These are phyloP conservation scores for Oreochromis tanganicae DNA, from an alignment of 2,113 vertebrate genomes.

Conservation along the genomic window DNA sequence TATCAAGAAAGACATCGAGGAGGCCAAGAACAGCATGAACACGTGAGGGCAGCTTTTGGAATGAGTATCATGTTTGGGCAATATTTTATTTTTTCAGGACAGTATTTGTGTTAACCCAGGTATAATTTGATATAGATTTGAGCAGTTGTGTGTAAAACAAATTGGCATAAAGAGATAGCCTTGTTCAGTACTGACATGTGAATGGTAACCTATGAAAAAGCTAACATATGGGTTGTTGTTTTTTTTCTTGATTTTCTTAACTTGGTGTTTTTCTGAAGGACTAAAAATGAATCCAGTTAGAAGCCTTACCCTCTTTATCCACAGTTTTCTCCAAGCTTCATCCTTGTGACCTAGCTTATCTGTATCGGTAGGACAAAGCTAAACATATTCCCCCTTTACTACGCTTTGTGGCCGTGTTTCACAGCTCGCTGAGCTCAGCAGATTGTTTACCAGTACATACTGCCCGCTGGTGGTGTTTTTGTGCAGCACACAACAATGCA, in stretches of 20 bases:
- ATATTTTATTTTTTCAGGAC: neutral
- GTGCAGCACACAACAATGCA: neutral
- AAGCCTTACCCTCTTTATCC: neutral
- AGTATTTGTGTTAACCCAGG: neutral
- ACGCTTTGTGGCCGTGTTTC: neutral
- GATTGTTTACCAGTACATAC: neutral
- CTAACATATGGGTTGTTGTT: neutral
- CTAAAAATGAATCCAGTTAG: neutral
- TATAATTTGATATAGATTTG: neutral
- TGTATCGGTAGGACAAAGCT: neutral
- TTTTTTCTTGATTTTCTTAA: neutral
- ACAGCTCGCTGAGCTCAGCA: neutral
- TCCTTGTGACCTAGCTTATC: neutral
- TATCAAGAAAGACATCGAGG: conserved; percentile 85
- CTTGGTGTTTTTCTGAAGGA: neutral
- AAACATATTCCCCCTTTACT: neutral
- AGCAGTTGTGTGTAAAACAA: neutral
- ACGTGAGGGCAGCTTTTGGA: conserved; percentile 70
- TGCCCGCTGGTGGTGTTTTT: neutral
- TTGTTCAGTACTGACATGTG: neutral
- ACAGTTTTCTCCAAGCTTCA: neutral
- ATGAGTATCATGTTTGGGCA: neutral
- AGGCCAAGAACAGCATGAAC: conserved; percentile 86
- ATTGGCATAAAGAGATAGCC: neutral
- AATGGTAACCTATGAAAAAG: neutral